Evolutionary conservation across 2,113 vertebrate genomes (phyloP).

Genomic region (Ailurus styani): DNA sequence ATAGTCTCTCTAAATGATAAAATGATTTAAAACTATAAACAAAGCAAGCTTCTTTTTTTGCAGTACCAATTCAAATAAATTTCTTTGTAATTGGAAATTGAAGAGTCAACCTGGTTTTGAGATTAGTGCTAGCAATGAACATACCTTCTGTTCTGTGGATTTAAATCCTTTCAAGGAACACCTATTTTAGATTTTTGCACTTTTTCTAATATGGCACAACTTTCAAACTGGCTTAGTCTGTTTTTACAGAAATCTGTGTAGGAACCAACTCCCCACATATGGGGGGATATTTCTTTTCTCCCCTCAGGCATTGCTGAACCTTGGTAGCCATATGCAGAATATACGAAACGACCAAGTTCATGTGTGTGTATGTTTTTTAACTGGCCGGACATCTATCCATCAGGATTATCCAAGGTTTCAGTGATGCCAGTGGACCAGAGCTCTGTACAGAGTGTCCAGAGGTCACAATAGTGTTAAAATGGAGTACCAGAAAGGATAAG

Average conservation of each 20-base stretch:
- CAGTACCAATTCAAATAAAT: not conserved
- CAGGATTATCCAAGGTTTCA: not conserved
- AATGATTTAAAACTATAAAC: not conserved
- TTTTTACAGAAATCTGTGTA: not conserved
- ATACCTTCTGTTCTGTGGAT: not conserved
- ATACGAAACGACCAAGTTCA: not conserved
- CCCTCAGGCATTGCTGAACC: not conserved
- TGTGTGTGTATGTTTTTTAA: not conserved
- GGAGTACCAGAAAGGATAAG: not conserved
- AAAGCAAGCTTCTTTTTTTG: not conserved
- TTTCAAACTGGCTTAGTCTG: not conserved
- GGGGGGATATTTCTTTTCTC: not conserved
- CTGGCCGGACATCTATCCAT: not conserved
- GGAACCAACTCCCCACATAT: not conserved
- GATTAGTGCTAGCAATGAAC: not conserved
- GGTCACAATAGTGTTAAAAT: not conserved
- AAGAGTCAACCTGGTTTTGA: not conserved
- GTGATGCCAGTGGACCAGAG: not conserved
- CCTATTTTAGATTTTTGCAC: conserved; percentile 6
- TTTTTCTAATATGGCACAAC: conserved; percentile 56
- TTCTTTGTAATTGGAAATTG: conserved; percentile 39
- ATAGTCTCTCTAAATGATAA: not conserved
- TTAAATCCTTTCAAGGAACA: conserved; percentile 5
- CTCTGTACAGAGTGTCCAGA: conserved; percentile 14
- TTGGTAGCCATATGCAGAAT: not conserved